These are phyloP conservation scores for Eonycteris spelaea DNA, from an alignment of 2,113 vertebrate species.

Conservation along the genomic window DNA sequence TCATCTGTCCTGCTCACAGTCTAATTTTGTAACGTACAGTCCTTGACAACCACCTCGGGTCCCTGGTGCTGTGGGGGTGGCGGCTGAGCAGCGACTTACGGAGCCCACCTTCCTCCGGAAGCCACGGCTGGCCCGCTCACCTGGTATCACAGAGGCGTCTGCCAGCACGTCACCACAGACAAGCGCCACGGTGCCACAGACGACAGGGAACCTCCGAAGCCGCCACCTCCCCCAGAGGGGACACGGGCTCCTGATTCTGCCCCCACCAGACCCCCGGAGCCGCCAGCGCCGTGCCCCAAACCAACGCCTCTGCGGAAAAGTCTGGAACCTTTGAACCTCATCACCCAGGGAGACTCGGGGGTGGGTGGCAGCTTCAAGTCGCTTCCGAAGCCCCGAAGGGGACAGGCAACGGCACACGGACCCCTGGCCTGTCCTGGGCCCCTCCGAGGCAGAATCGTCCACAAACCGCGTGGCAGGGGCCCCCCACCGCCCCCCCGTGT, in stretches of 20 bases:
- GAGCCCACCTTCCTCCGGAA: neutral
- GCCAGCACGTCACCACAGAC: neutral
- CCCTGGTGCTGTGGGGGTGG: too few relatives aligned
- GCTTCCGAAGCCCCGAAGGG: neutral
- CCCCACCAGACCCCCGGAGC: neutral
- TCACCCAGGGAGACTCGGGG: neutral
- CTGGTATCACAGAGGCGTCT: accelerated
- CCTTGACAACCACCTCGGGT: accelerated
- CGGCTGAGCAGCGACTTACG: accelerated
- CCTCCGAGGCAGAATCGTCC: accelerated
- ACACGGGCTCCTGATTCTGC: neutral
- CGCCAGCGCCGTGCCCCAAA: neutral
- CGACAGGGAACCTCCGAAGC: accelerated
- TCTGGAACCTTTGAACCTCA: neutral
- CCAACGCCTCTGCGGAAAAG: neutral
- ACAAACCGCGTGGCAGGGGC: neutral
- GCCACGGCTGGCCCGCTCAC: accelerated
- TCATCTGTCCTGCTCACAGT: accelerated
- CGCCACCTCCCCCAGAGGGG: neutral
- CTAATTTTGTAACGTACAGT: accelerated
- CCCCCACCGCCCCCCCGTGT: accelerated
- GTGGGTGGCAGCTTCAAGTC: neutral
- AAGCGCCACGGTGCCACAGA: accelerated
- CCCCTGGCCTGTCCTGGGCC: accelerated
- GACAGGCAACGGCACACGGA: accelerated